These are phyloP conservation scores for Crocuta crocuta DNA, from an alignment of 2,113 vertebrate genomes.

Conservation along the genomic window DNA sequence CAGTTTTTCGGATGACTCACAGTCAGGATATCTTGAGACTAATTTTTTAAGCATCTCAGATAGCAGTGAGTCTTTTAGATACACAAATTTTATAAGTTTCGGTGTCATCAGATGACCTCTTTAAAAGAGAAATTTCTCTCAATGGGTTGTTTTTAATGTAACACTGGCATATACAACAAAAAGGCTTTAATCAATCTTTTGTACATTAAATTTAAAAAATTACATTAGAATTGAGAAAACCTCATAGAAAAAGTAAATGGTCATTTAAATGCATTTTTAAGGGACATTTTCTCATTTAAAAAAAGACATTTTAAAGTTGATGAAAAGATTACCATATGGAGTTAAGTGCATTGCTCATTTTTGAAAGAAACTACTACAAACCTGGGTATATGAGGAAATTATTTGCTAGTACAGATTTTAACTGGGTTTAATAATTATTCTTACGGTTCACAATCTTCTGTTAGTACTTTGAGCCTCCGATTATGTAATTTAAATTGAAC, in stretches of 20 bases:
- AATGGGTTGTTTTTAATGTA: not conserved
- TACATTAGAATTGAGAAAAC: not conserved
- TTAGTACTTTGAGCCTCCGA: not conserved
- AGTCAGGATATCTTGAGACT: constrained; percentile 19
- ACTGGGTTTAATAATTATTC: constrained; percentile 41
- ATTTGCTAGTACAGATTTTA: constrained; percentile 45
- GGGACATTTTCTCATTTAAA: not conserved
- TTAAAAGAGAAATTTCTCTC: constrained; percentile 59
- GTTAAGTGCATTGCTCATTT: constrained; percentile 40
- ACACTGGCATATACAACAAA: not conserved
- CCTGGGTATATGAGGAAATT: constrained; percentile 19
- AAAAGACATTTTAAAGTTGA: constrained; percentile 5
- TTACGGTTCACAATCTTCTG: constrained; percentile 8
- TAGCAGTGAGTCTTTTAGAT: constrained; percentile 17
- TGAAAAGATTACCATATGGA: constrained; percentile 6
- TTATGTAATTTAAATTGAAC: constrained; percentile 62
- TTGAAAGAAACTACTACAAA: not conserved
- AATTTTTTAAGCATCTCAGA: constrained; percentile 1
- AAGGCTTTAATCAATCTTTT: not conserved
- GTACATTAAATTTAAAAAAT: not conserved
- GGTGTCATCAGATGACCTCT: constrained; percentile 28
- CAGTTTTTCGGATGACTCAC: not conserved
- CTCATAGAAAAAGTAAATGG: not conserved
- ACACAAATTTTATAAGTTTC: constrained; percentile 8
- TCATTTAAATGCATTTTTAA: constrained; percentile 39